Conservation (phyloP, 2,888 invertebrate species). For the Eupithecia tripunctaria region DNA sequence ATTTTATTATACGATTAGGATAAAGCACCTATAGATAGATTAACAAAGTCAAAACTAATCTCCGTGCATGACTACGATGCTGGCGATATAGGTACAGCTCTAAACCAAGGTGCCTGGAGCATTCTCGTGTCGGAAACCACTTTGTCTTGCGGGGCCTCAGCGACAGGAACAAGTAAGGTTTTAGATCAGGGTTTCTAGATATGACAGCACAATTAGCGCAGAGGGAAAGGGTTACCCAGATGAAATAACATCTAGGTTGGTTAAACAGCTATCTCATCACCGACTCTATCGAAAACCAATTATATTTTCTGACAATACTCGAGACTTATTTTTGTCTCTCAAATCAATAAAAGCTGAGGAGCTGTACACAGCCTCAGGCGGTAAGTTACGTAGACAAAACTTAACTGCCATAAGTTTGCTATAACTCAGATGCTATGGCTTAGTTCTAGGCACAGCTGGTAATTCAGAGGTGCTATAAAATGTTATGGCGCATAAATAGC, state of each 20-base stretch:
- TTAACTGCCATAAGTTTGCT: constrained; percentile 16
- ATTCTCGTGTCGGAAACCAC: not conserved
- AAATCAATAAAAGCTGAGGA: not conserved
- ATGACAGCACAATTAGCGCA: not conserved
- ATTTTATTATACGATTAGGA: not conserved
- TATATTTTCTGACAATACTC: not conserved
- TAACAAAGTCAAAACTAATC: not conserved
- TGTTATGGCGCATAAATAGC: constrained; percentile 50
- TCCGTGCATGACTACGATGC: not conserved
- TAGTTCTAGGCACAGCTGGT: constrained; percentile 29
- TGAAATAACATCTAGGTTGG: not conserved
- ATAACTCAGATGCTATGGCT: constrained; percentile 13
- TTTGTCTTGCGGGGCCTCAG: not conserved
- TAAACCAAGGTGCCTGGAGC: not conserved
- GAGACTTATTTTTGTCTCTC: not conserved
- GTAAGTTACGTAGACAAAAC: constrained; percentile 3
- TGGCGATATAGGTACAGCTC: not conserved
- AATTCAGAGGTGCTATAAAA: constrained; percentile 39
- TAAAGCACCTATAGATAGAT: not conserved
- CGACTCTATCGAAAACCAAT: not conserved
- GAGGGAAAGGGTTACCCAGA: not conserved
- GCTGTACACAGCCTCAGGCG: not conserved
- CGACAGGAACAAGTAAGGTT: not conserved
- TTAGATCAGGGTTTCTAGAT: not conserved
- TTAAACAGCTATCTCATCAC: not conserved